A percentile compares a stretch with the other conserved stretches of the same genome.
phyloP scores from a whole-genome alignment of 2,113 vertebrate species.

The Hydrolagus affinis region DNA sequence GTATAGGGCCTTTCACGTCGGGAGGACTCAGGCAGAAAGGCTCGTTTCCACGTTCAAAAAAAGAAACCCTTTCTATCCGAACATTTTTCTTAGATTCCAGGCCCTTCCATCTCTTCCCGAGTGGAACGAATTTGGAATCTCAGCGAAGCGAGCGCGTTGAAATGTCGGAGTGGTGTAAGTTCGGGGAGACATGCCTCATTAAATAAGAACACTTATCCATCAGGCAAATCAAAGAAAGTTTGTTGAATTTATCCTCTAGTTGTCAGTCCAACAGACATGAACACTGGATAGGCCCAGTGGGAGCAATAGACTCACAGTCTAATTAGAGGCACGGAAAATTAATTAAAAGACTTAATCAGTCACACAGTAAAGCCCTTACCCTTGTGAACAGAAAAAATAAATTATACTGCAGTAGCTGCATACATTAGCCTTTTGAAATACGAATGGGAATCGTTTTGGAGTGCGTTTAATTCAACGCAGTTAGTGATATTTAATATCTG shows the following conservation, averaged over 20 bases:
- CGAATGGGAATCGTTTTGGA: background rate
- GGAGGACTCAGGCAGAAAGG: too few relatives aligned
- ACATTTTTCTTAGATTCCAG: too few relatives aligned
- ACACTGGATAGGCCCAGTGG: background rate
- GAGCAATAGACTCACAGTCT: conserved; percentile 19
- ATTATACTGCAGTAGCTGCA: background rate
- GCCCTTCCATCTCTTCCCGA: too few relatives aligned
- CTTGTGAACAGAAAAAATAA: background rate
- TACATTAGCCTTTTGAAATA: background rate
- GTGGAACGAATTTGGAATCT: too few relatives aligned
- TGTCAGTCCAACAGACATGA: conserved; percentile 24
- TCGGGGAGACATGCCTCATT: background rate
- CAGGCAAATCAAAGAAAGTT: conserved; percentile 23
- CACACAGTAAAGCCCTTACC: background rate
- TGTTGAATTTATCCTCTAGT: background rate
- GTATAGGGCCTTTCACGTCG: too few relatives aligned
- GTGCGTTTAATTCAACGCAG: too few relatives aligned
- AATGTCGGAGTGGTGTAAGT: background rate
- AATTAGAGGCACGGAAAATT: conserved; percentile 7
- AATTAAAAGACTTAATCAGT: conserved; percentile 27
- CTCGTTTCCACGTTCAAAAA: too few relatives aligned
- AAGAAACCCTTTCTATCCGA: too few relatives aligned
- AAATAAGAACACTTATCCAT: background rate
- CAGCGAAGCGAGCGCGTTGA: background rate
- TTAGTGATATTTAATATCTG: conserved; percentile 1